Evolutionary conservation across 2,888 invertebrate species (phyloP).

Genomic region (Drosophila parthenogenetica): DNA sequence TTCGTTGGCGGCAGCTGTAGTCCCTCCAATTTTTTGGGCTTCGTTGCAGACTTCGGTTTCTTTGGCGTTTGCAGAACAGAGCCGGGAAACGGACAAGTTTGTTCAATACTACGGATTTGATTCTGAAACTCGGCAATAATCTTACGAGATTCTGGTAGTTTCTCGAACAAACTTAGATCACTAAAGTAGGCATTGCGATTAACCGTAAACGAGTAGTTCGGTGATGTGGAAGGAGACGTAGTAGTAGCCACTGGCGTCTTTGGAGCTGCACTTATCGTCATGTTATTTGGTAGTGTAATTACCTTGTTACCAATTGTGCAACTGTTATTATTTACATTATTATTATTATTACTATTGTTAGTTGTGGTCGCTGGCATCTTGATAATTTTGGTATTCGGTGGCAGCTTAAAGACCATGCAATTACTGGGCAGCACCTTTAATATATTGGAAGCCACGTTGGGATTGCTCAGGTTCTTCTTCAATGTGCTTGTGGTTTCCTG

Average conservation of each 20-base stretch:
- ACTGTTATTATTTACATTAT: conserved; percentile 12
- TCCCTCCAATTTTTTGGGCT: conserved; percentile 18
- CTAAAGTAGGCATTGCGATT: conserved; percentile 51
- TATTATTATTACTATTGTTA: background rate
- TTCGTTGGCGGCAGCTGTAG: conserved; percentile 12
- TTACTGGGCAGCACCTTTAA: conserved; percentile 62
- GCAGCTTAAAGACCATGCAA: conserved; percentile 57
- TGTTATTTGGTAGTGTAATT: conserved; percentile 19
- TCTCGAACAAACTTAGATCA: conserved; percentile 56
- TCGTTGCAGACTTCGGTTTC: background rate
- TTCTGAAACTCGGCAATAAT: conserved; percentile 71
- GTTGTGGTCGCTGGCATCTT: conserved; percentile 35
- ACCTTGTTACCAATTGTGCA: conserved; percentile 22
- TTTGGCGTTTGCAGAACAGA: conserved; percentile 51
- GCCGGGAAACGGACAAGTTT: conserved; percentile 58
- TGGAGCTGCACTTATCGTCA: conserved; percentile 2
- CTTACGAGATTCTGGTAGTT: conserved; percentile 73
- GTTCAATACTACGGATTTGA: conserved; percentile 68
- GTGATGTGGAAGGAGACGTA: background rate
- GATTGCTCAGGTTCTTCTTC: conserved; percentile 5
- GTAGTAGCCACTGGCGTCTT: background rate
- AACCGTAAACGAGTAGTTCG: background rate
- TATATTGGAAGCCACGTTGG: conserved; percentile 36
- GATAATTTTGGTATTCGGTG: conserved; percentile 60
- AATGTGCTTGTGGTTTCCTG: background rate